Evolutionary conservation across 2,888 invertebrate species (phyloP), one percentile per base, ranked within the genome.

Genomic region (Drosophila nr. perissopoda): DNA sequence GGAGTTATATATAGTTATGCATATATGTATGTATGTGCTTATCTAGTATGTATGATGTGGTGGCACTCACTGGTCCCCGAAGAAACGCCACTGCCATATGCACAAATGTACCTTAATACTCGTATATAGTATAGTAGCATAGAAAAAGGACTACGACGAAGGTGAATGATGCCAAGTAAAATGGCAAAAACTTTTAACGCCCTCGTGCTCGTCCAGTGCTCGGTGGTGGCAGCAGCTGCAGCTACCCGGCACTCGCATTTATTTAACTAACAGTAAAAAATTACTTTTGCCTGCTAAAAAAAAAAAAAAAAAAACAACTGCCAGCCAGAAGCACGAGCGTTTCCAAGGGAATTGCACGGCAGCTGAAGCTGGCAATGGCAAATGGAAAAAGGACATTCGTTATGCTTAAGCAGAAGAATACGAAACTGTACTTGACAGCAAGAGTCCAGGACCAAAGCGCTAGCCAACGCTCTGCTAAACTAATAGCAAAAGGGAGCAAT

Each of bases 391-490:
- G 86, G 81, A 82, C 91, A 91, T 91, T 91, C 88, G 91, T 91
- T 91, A 89, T 89, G 88, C 91, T 92, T 91, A 91, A 92, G 91
- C 87, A 91, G 79, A 85, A 92, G 89, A 85, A 85, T 81, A 89
- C 82, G 91, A 87, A 86, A 90, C 91, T 91, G 89, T 89, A 88
- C 91, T 89, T 90, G 76, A 83, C 89, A 88, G 82, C 70, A 25
- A 57, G 25, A 70, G 73, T 46, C 74, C 82, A 78, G 73, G 72
- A 69, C 70, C 72, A 27, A 36, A 36, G 54, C 54, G 18, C 48
- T 56, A n/a, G 54, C 61, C 46, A 46, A 25, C 51, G 40, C 52
- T 42, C 69, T 53, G 62, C 83, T 81, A 76, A 89, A 89, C 85
- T 85, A 88, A 89, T 88, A 77, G 81, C 83, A 76, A 68, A 88